Conservation (phyloP, 1,140 invertebrate species). For the Odontomachus brunneus region DNA sequence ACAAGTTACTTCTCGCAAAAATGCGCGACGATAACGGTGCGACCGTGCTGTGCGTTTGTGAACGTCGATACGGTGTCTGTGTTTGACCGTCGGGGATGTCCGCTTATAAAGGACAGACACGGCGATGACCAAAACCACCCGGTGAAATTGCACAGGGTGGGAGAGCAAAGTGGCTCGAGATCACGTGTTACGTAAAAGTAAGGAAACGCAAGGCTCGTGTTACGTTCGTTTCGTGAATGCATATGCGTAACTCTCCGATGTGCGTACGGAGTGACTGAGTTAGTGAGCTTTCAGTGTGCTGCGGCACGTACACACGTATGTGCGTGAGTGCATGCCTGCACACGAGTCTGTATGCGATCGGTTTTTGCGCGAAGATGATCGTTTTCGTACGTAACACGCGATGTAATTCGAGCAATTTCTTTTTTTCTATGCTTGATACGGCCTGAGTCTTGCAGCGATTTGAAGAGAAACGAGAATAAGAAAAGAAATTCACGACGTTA, state of each 20-base stretch:
- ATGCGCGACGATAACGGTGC: neutral
- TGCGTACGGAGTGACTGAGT: slow-evolving; percentile 21
- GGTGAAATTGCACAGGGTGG: slow-evolving; percentile 71
- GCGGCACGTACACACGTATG: neutral
- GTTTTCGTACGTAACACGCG: neutral
- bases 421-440: neutral
- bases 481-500: neutral
- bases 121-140: slow-evolving; percentile 76
- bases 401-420: neutral
- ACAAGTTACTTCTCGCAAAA: neutral
- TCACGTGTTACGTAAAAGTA: slow-evolving; percentile 78
- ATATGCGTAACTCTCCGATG: slow-evolving; percentile 58
- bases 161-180: slow-evolving; percentile 69
- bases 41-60: slow-evolving; percentile 59
- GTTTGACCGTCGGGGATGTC: slow-evolving; percentile 72
- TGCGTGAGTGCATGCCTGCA: neutral
- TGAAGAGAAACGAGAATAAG: neutral
- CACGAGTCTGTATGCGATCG: neutral
- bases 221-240: slow-evolving; percentile 63
- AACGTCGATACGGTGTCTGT: slow-evolving; percentile 77
- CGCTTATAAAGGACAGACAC: slow-evolving; percentile 81
- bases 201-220: slow-evolving; percentile 65
- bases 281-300: neutral
- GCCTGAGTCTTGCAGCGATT: neutral
- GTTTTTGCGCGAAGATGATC: slow-evolving; percentile 4